These are phyloP conservation scores for Ophion slaviceki DNA, from an alignment of 2,888 invertebrate genomes.

Conservation along the genomic window DNA sequence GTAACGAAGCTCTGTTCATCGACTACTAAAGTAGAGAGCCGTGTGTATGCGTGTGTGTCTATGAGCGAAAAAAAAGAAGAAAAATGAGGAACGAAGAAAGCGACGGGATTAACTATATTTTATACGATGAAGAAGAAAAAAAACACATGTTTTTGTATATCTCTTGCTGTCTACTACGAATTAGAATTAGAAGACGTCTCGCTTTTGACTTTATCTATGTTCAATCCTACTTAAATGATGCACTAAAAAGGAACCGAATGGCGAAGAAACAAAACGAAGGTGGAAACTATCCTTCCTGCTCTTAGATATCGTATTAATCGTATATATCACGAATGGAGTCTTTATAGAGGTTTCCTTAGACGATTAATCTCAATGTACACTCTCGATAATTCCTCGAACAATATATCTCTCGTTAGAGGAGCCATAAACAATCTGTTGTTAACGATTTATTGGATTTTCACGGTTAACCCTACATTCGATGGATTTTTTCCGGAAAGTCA, in stretches of 20 bases:
- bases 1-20: constrained; percentile 41
- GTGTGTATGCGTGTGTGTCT: constrained; percentile 35
- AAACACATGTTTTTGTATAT: constrained; percentile 78
- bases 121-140: constrained; percentile 74
- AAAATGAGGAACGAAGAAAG: constrained; percentile 21
- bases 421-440: constrained; percentile 45
- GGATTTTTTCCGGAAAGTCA: not conserved
- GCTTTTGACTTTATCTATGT: constrained; percentile 42
- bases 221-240: constrained; percentile 39
- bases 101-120: constrained; percentile 75
- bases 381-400: constrained; percentile 62
- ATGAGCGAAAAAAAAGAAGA: constrained; percentile 23
- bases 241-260: not conserved
- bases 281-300: constrained; percentile 35
- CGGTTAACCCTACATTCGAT: constrained; percentile 5
- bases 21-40: constrained; percentile 48
- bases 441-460: constrained; percentile 34
- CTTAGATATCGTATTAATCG: constrained; percentile 51
- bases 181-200: constrained; percentile 58
- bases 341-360: constrained; percentile 58
- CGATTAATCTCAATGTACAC: constrained; percentile 66
- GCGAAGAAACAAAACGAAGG: constrained; percentile 8
- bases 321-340: constrained; percentile 52
- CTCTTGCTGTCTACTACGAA: constrained; percentile 69
- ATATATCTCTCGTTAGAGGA: constrained; percentile 63